A percentile compares a stretch with the other conserved stretches of the same genome.
Evolutionary conservation across 2,797 vertebrate species (phyloP).

Genomic region (Staurois parvus): DNA sequence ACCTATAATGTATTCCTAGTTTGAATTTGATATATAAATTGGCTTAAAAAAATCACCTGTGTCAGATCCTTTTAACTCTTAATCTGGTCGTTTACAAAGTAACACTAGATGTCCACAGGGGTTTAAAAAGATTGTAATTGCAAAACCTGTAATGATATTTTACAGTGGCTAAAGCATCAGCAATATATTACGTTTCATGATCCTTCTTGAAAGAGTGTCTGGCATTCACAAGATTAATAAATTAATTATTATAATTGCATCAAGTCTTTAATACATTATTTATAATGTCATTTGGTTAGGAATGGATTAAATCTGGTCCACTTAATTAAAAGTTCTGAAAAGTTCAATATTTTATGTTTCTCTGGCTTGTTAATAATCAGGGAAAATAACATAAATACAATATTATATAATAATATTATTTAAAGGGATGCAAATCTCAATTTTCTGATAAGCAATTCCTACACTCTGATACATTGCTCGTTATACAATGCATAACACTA

Average conservation of each 20-base stretch:
- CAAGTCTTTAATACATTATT: slow-evolving; percentile 26
- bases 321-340: slow-evolving; percentile 23
- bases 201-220: slow-evolving; percentile 5
- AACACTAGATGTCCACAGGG: slow-evolving; percentile 36
- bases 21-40: background rate
- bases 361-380: background rate
- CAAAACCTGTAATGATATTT: slow-evolving; percentile 20
- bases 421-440: background rate
- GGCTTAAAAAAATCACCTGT: background rate
- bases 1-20: background rate
- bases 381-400: background rate
- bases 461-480: background rate
- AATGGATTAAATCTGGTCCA: background rate
- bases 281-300: slow-evolving; percentile 6
- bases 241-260: slow-evolving; percentile 32
- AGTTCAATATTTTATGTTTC: slow-evolving; percentile 17
- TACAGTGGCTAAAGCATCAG: background rate
- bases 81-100: slow-evolving; percentile 26
- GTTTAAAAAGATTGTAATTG: background rate
- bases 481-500: background rate
- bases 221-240: slow-evolving; percentile 18
- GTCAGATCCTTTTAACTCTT: slow-evolving; percentile 5
- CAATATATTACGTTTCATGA: slow-evolving; percentile 4
- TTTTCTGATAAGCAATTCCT: background rate
- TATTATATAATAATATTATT: background rate